Evolutionary conservation across 2,797 vertebrate genomes (phyloP).

Genomic region (Hyperoplus lanceolatus): DNA sequence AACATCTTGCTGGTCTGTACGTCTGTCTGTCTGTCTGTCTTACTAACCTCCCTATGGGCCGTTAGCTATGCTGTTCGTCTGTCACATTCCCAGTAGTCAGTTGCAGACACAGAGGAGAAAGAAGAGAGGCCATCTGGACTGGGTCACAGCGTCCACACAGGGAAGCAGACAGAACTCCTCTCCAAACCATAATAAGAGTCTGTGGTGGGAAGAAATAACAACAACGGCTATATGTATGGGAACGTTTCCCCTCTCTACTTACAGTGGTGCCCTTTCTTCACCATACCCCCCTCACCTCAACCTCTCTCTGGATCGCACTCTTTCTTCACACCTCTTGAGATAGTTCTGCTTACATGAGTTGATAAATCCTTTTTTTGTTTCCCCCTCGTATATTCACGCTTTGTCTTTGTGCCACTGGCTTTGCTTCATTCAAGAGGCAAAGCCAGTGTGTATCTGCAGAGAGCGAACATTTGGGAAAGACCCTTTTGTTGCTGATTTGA

Average conservation of each 20-base stretch:
- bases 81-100: constrained; percentile 64
- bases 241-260: constrained; percentile 61
- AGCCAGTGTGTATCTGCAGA: constrained; percentile 58
- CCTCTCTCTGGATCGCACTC: constrained; percentile 56
- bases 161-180: constrained; percentile 69
- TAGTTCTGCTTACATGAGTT: constrained; percentile 77
- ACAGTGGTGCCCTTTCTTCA: constrained; percentile 65
- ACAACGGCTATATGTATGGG: constrained; percentile 47
- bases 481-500: constrained; percentile 81
- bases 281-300: not conserved
- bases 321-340: constrained; percentile 75
- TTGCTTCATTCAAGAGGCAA: constrained; percentile 74
- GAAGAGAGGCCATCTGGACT: constrained; percentile 79
- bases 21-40: constrained; percentile 46
- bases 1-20: constrained; percentile 25
- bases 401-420: constrained; percentile 77
- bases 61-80: constrained; percentile 65
- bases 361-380: constrained; percentile 81
- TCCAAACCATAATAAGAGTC: constrained; percentile 65
- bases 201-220: constrained; percentile 64
- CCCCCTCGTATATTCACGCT: constrained; percentile 74
- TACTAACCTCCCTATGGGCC: constrained; percentile 59
- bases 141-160: constrained; percentile 74
- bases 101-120: constrained; percentile 58
- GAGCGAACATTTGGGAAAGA: constrained; percentile 67